Conservation (phyloP, 1,140 invertebrate species). For the Zelostemma sp. region DNA sequence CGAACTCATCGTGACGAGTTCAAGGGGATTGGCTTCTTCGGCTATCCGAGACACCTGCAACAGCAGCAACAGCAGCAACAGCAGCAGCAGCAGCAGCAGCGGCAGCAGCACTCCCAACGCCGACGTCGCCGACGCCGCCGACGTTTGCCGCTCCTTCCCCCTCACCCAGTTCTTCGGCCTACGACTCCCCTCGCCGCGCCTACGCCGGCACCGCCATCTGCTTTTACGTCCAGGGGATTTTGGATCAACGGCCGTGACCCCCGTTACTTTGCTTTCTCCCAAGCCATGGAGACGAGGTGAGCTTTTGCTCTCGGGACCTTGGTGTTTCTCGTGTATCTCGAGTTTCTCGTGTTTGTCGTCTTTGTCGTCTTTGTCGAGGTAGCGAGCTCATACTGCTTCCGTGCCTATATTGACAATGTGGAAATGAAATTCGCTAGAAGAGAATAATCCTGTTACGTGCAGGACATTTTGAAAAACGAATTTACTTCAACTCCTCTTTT, state of each 20-base stretch:
- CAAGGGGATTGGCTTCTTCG: constrained; percentile 7
- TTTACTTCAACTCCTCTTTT: too few species aligned
- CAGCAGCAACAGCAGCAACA: too few species aligned
- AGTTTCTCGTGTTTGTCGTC: too few species aligned
- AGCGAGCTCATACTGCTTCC: too few species aligned
- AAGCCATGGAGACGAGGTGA: constrained; percentile 67
- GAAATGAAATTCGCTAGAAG: too few species aligned
- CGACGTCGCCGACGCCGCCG: constrained; percentile 31
- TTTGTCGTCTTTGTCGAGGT: too few species aligned
- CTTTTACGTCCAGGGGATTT: constrained; percentile 19
- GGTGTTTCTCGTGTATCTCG: too few species aligned
- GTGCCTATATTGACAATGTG: too few species aligned
- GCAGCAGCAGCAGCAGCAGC: too few species aligned
- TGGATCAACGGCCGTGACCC: constrained; percentile 27
- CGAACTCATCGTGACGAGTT: constrained; percentile 6
- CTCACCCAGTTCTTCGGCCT: constrained; percentile 12
- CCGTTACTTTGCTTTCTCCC: constrained; percentile 42
- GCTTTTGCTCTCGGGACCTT: too few species aligned
- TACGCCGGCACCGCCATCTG: constrained; percentile 25
- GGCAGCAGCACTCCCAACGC: constrained; percentile 14
- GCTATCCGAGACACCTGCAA: constrained; percentile 21
- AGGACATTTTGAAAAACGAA: too few species aligned
- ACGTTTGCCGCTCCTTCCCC: constrained; percentile 27
- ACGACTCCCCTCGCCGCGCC: constrained; percentile 11
- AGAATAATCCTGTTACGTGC: too few species aligned